These are phyloP conservation scores for Diadema setosum DNA, from an alignment of 35 echinoderm and acorn worm genomes.

Conservation along the genomic window DNA sequence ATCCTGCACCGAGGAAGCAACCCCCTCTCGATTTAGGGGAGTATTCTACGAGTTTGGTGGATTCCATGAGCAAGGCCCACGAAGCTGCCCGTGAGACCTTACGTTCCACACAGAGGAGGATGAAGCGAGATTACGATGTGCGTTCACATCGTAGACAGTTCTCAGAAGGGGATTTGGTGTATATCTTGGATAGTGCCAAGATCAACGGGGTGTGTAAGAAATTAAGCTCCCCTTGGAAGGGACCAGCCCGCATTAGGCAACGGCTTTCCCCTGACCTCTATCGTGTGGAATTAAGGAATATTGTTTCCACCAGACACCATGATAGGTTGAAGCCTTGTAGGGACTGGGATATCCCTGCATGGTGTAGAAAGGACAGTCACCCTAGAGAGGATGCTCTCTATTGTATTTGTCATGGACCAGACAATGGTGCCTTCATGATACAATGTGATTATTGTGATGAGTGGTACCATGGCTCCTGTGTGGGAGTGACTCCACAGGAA, in stretches of 20 bases:
- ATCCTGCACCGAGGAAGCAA: too few species aligned
- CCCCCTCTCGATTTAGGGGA: too few species aligned
- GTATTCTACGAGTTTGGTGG: too few species aligned
- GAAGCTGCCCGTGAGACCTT: background rate
- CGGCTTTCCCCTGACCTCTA: background rate
- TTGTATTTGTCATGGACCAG: background rate
- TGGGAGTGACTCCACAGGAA: background rate
- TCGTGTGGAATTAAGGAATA: slow-evolving; percentile 10
- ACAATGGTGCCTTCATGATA: background rate
- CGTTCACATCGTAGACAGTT: background rate
- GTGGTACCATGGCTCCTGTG: slow-evolving; percentile 13
- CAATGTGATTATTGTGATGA: background rate
- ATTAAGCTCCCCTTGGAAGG: slow-evolving; percentile 33
- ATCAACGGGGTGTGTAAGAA: slow-evolving; percentile 36
- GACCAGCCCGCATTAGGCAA: background rate
- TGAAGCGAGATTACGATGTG: slow-evolving; percentile 37
- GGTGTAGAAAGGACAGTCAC: background rate
- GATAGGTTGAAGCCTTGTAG: background rate
- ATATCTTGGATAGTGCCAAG: background rate
- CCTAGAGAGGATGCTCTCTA: background rate
- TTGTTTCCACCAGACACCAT: background rate
- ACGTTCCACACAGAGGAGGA: background rate
- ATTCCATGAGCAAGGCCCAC: too few species aligned
- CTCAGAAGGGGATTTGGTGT: background rate
- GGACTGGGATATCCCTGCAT: background rate